These are phyloP conservation scores for Lysandra coridon DNA, from an alignment of 2,888 invertebrate genomes.

Conservation along the genomic window DNA sequence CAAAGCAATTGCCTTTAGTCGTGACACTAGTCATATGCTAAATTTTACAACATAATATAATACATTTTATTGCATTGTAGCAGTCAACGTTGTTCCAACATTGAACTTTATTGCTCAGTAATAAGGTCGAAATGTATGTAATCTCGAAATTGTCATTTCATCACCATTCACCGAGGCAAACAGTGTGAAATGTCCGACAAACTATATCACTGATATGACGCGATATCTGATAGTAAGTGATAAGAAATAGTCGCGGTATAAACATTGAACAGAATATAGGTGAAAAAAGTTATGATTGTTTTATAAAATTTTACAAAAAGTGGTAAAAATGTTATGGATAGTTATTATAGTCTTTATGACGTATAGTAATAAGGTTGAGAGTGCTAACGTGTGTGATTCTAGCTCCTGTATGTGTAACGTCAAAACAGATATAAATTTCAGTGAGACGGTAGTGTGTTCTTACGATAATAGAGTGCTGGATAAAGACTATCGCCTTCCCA, in stretches of 20 bases:
- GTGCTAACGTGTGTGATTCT: conserved; percentile 56
- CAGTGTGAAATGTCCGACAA: background rate
- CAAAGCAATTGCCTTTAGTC: background rate
- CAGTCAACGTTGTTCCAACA: background rate
- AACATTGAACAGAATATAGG: background rate
- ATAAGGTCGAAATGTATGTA: background rate
- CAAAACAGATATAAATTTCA: conserved; percentile 53
- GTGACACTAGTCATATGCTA: background rate
- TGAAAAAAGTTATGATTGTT: background rate
- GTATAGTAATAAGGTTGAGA: conserved; percentile 43
- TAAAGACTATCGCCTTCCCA: conserved; percentile 52
- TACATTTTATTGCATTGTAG: background rate
- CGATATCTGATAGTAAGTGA: background rate
- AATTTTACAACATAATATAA: too few relatives aligned
- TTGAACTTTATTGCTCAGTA: background rate
- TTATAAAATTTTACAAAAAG: background rate
- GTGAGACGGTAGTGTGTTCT: conserved; percentile 60
- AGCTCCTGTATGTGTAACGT: conserved; percentile 55
- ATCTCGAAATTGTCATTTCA: background rate
- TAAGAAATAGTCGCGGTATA: background rate
- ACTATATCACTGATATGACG: conserved; percentile 3
- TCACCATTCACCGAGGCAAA: background rate
- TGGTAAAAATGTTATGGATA: background rate
- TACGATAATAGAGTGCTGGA: conserved; percentile 45
- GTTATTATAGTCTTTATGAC: conserved; percentile 44